These are phyloP conservation scores for Prorops nasuta DNA, from an alignment of 1,140 invertebrate genomes.

Conservation along the genomic window DNA sequence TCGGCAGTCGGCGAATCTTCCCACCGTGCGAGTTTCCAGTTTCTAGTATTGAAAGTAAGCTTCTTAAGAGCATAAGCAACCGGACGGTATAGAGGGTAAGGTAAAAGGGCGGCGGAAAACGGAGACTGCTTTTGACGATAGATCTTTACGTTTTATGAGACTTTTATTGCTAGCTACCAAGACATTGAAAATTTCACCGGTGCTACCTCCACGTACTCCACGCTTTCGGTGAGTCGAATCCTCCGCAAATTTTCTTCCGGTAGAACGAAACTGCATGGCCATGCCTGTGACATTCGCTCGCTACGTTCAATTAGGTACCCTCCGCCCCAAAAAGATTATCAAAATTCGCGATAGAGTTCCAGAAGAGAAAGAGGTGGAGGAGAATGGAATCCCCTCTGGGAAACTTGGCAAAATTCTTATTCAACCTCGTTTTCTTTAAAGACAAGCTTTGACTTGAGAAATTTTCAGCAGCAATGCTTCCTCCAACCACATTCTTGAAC, in stretches of 20 bases:
- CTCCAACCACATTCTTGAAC: too few species aligned
- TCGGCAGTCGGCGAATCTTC: slow-evolving; percentile 16
- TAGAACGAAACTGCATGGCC: not conserved
- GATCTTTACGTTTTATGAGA: slow-evolving; percentile 4
- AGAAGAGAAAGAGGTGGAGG: too few species aligned
- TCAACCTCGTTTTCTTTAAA: too few species aligned
- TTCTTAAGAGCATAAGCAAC: slow-evolving; percentile 7
- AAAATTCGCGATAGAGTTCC: not conserved
- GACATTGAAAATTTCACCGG: not conserved
- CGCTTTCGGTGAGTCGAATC: not conserved
- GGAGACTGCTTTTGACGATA: too few species aligned
- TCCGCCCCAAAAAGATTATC: not conserved
- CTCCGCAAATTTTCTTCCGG: not conserved
- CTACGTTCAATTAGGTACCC: not conserved
- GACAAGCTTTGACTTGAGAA: too few species aligned
- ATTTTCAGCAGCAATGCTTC: too few species aligned
- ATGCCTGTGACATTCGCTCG: not conserved
- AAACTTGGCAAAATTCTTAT: too few species aligned
- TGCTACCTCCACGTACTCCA: not conserved
- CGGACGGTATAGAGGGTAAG: not conserved
- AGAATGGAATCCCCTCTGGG: too few species aligned
- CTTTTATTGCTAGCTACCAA: slow-evolving; percentile 8
- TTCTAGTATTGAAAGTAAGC: slow-evolving; percentile 26
- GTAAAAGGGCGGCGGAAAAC: not conserved
- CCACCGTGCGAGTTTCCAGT: slow-evolving; percentile 27